Conservation (phyloP, 2,888 invertebrate genomes). For the Tupiocoris notatus region DNA sequence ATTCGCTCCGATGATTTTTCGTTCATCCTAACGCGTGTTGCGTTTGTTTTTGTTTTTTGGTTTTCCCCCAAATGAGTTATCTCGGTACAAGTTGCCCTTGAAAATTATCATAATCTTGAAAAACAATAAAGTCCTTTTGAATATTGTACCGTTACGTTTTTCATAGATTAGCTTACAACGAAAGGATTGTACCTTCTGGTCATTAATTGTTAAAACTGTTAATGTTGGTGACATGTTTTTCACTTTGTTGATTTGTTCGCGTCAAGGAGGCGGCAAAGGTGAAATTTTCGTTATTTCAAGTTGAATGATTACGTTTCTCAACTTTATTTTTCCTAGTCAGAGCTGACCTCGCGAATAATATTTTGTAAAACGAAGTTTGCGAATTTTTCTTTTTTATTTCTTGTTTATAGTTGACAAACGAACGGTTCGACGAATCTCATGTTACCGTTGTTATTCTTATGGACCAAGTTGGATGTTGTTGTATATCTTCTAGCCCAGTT, state of each 20-base stretch:
- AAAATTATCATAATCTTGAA: background rate
- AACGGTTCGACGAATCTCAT: background rate
- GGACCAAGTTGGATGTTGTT: too few relatives aligned
- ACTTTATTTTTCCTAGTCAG: background rate
- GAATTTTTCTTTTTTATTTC: too few relatives aligned
- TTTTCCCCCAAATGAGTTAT: background rate
- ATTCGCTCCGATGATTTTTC: background rate
- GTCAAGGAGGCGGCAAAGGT: too few relatives aligned
- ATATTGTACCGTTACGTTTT: background rate
- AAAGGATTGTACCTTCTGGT: too few relatives aligned
- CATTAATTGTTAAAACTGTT: too few relatives aligned
- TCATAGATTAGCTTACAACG: background rate
- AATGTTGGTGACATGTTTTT: too few relatives aligned
- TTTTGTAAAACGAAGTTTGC: too few relatives aligned
- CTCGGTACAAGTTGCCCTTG: background rate
- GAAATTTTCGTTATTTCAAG: background rate
- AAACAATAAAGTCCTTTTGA: background rate
- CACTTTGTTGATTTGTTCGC: too few relatives aligned
- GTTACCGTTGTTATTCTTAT: background rate
- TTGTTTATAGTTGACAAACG: background rate
- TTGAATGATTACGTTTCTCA: too few relatives aligned
- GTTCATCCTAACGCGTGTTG: too few relatives aligned
- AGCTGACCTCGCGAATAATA: background rate
- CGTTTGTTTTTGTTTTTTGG: too few relatives aligned
- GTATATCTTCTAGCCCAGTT: too few relatives aligned